Conservation (phyloP, 2,113 vertebrate species). For the Bostrychus sinensis region DNA sequence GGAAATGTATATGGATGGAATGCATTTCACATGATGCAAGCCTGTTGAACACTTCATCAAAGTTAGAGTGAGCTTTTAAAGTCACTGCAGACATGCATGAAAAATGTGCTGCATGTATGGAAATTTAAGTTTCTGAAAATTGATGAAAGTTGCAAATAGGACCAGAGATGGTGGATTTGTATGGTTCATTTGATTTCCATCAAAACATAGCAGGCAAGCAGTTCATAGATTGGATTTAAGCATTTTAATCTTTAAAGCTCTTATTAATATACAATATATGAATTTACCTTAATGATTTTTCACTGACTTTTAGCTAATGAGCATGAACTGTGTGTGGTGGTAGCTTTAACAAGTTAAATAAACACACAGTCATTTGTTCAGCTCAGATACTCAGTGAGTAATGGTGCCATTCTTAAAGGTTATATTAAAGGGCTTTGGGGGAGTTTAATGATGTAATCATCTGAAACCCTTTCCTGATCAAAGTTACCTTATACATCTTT, state of each 20-base stretch:
- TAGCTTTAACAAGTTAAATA: neutral
- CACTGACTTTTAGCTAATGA: too few species aligned
- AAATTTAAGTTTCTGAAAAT: neutral
- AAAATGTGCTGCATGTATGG: neutral
- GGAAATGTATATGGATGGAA: slow-evolving; percentile 1
- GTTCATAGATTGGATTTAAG: too few species aligned
- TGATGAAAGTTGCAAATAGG: neutral
- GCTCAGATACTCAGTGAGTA: neutral
- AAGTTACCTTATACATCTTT: neutral
- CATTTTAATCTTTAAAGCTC: too few species aligned
- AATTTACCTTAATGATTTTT: too few species aligned
- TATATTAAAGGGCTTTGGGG: neutral
- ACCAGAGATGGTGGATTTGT: too few species aligned
- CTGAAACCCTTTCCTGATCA: neutral
- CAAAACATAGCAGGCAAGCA: too few species aligned
- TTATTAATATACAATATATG: too few species aligned
- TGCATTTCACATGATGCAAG: neutral
- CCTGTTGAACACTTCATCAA: neutral
- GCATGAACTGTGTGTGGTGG: too few species aligned
- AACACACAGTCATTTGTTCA: neutral
- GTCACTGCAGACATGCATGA: neutral
- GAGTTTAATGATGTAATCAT: neutral
- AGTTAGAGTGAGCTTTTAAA: neutral
- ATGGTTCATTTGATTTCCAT: too few species aligned
- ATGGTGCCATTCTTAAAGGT: neutral